phyloP scores from a whole-genome alignment of 2,797 vertebrate genomes.

The Poeciliopsis infans region DNA sequence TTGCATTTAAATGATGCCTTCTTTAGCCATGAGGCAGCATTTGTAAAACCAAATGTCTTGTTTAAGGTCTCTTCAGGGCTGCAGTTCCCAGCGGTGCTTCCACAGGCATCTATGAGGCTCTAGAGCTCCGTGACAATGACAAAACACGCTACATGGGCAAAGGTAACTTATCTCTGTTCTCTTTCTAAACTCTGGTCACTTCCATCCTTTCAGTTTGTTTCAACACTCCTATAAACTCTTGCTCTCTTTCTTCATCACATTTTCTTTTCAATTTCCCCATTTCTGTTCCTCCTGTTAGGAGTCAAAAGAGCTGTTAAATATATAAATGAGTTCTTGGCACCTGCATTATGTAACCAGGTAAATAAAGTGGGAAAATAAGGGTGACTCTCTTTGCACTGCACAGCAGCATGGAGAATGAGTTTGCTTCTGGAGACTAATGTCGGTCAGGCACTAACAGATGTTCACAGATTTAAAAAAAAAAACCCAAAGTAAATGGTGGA shows the following conservation, averaged over 20 bases:
- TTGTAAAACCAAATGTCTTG: slow-evolving; percentile 29
- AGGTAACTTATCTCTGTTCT: slow-evolving; percentile 74
- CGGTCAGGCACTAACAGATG: slow-evolving; percentile 63
- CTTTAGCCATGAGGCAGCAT: slow-evolving; percentile 28
- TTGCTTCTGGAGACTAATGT: slow-evolving; percentile 79
- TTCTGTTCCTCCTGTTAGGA: slow-evolving; percentile 83
- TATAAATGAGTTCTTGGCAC: slow-evolving; percentile 98
- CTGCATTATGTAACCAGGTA: slow-evolving; percentile 99
- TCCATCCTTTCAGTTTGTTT: slow-evolving; percentile 16
- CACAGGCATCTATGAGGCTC: slow-evolving; percentile 97
- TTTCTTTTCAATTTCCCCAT: slow-evolving; percentile 39
- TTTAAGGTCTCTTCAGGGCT: slow-evolving; percentile 94
- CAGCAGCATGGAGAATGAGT: slow-evolving; percentile 76
- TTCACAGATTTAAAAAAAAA: slow-evolving; percentile 62
- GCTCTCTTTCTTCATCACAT: slow-evolving; percentile 22
- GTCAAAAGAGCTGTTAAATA: slow-evolving; percentile 99
- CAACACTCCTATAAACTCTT: slow-evolving; percentile 16
- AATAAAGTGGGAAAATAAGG: slow-evolving; percentile 70
- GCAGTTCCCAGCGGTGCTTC: slow-evolving; percentile 98
- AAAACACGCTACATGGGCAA: slow-evolving; percentile 97
- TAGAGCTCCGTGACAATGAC: slow-evolving; percentile 98
- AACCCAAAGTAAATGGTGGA: slow-evolving; percentile 59
- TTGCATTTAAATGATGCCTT: not conserved
- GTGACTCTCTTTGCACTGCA: slow-evolving; percentile 31
- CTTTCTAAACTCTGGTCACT: not conserved